phyloP scores from a whole-genome alignment of 2,888 invertebrate genomes.

The Cecidostiba fungosa region DNA sequence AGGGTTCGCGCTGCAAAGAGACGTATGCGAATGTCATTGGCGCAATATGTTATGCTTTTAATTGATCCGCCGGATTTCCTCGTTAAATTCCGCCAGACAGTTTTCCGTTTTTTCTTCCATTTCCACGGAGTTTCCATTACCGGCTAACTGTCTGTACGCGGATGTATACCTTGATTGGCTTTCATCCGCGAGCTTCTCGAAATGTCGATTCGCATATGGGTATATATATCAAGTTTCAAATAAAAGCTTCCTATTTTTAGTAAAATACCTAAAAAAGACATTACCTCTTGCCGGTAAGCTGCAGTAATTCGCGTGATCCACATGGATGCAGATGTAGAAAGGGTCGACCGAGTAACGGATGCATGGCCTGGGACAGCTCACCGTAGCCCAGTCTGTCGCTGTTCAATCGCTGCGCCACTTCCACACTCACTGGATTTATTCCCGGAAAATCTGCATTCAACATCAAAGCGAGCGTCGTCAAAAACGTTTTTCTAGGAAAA shows the following conservation, averaged over 20 bases:
- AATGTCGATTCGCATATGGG: too few relatives aligned
- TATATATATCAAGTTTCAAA: too few relatives aligned
- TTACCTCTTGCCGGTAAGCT: constrained; percentile 73
- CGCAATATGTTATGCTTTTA: constrained; percentile 15
- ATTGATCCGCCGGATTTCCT: constrained; percentile 64
- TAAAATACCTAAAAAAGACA: not conserved
- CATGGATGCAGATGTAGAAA: constrained; percentile 77
- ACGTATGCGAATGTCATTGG: too few relatives aligned
- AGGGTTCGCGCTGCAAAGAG: constrained; percentile 73
- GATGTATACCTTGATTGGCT: too few relatives aligned
- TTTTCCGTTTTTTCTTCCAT: too few relatives aligned
- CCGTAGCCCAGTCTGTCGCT: constrained; percentile 69
- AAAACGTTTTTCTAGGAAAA: not conserved
- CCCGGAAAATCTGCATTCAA: constrained; percentile 74
- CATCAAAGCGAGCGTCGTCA: constrained; percentile 46
- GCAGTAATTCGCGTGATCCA: constrained; percentile 73
- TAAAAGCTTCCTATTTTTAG: too few relatives aligned
- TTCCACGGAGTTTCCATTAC: too few relatives aligned
- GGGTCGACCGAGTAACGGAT: constrained; percentile 75
- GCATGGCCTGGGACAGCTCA: constrained; percentile 77
- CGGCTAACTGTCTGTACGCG: too few relatives aligned
- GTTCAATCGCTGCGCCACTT: constrained; percentile 70
- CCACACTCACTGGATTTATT: constrained; percentile 73
- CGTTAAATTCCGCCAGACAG: too few relatives aligned
- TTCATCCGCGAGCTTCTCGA: too few relatives aligned